Base-by-base conservation (phyloP, 2,113 vertebrate genomes). In the Paracanthobrama guichenoti region DNA sequence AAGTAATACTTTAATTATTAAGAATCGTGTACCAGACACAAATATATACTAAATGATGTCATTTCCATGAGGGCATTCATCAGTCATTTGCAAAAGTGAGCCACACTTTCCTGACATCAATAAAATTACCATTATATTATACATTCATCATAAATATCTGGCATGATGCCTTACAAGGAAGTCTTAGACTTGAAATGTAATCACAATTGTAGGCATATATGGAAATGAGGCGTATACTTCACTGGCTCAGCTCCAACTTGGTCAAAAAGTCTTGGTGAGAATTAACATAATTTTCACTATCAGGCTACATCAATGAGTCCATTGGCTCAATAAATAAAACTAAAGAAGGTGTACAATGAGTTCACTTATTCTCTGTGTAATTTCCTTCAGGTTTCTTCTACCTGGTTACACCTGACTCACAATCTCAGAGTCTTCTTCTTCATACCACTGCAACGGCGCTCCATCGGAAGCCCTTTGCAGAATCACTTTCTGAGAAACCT, bases 381-480 rank as follows among this genome's bases (percentile, higher is more conserved):
- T 44, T 26, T 72, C 35, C 77, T 85, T 18, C 31, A 39, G 66
- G 66, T 69, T 69, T 42, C 31, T 39, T 22, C 66, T 69, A 2
- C 69, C 72, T 48, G 20, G 6, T 89, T 92, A 97, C 88, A 97
- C 96, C 89, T 97, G 96, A 91, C 95, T 97, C 86, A 96, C 93
- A 62, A 97, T 95, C 86, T 97, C 96, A 6, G 94, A 92, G 0
- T 96, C 95, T 76, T 96, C 94, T 1, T 95, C 95, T 1, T 95
- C 92, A 20, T 95, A 97, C 92, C 96, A 95, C 90, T 97, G 96
- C 85, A 97, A 71, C 0, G 96, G 96, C 6, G 92, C 94, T 79
- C 96, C 96, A 4, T 97, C 96, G 0, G 94, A 88, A 2, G 95
- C 94, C 71, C 96, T 89, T 89, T 95, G 95, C 39, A 97, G 94